Conservation (phyloP, 2,113 vertebrate genomes). For the Paramormyrops kingsleyae region DNA sequence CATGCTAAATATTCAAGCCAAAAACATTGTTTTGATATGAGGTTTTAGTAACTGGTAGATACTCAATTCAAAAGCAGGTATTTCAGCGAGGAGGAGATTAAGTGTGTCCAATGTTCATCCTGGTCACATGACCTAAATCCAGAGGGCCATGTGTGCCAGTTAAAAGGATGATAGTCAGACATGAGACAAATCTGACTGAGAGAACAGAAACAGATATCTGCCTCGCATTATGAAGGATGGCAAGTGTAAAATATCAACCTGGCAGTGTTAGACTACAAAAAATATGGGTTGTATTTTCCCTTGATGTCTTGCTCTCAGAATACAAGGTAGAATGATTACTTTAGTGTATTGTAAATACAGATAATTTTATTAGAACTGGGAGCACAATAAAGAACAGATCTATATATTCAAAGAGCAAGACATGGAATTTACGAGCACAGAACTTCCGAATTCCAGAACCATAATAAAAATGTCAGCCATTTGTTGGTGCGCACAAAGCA, state of each 20-base stretch:
- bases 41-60: neutral
- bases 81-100: slow-evolving; percentile 4
- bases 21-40: neutral
- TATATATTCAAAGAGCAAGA: neutral
- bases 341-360: neutral
- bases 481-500: neutral
- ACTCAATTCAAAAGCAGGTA: neutral
- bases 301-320: neutral
- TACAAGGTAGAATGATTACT: neutral
- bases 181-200: neutral
- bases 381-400: neutral
- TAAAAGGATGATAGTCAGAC: neutral
- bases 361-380: neutral
- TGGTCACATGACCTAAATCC: slow-evolving; percentile 10
- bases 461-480: neutral
- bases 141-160: neutral
- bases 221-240: neutral
- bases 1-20: neutral
- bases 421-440: neutral
- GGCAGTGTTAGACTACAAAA: neutral
- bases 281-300: neutral
- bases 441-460: neutral
- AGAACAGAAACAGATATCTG: neutral
- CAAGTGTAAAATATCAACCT: neutral
- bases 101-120: neutral